phyloP scores from a whole-genome alignment of 2,797 vertebrate genomes.

The Taenioides sp. region DNA sequence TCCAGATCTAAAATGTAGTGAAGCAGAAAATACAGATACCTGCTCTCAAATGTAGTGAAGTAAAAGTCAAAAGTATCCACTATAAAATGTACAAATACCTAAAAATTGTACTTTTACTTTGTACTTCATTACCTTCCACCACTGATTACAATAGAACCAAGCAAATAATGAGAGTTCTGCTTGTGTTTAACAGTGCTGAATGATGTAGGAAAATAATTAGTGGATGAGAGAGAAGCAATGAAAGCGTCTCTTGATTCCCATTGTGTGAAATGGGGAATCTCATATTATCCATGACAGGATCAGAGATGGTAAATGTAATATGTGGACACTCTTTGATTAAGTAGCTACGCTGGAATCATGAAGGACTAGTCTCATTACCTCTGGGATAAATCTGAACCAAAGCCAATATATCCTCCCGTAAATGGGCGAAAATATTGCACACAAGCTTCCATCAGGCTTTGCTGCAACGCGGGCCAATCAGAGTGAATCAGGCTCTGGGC shows the following conservation, averaged over 20 bases:
- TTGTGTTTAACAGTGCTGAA: neutral
- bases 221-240: conserved; percentile 22
- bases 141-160: neutral
- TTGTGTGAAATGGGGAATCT: conserved; percentile 30
- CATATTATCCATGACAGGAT: conserved; percentile 33
- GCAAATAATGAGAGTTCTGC: neutral
- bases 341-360: conserved; percentile 13
- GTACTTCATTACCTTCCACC: too few species aligned
- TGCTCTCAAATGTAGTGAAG: too few species aligned
- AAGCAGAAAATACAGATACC: too few species aligned
- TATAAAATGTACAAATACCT: too few species aligned
- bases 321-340: conserved; percentile 25
- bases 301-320: conserved; percentile 31
- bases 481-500: too few species aligned
- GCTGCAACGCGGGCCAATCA: neutral
- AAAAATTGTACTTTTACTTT: too few species aligned
- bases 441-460: neutral
- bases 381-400: conserved; percentile 15
- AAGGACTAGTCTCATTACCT: conserved; percentile 2
- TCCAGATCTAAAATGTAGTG: too few species aligned
- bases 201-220: conserved; percentile 40
- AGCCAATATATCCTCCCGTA: neutral
- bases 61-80: too few species aligned
- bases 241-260: conserved; percentile 40
- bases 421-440: neutral